These are phyloP conservation scores for Mesitornis unicolor DNA, from an alignment of 2,113 vertebrate genomes.

Conservation along the genomic window DNA sequence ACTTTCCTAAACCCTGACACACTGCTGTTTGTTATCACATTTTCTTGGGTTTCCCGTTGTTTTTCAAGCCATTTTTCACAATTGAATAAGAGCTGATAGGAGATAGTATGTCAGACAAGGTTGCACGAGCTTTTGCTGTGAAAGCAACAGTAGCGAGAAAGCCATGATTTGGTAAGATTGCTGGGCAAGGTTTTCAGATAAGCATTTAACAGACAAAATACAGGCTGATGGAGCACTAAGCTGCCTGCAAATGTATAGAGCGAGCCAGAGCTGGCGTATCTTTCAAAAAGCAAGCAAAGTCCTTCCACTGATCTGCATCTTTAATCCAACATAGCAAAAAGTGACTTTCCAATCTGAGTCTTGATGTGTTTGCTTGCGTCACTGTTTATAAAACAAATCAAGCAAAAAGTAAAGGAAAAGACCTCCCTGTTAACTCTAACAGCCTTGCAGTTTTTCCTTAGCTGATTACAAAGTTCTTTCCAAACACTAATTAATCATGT, in stretches of 20 bases:
- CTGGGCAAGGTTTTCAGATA: conserved; percentile 11
- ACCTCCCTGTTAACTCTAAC: not conserved
- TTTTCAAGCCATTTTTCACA: conserved; percentile 7
- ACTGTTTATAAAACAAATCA: conserved; percentile 2
- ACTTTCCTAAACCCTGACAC: not conserved
- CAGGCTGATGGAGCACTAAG: not conserved
- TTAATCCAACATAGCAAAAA: not conserved
- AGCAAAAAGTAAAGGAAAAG: not conserved
- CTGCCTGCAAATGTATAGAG: not conserved
- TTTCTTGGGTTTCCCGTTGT: not conserved
- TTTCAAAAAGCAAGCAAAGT: not conserved
- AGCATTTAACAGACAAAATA: conserved; percentile 5
- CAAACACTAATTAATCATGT: not conserved
- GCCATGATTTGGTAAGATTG: not conserved
- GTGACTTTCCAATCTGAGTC: not conserved
- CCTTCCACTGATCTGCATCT: not conserved
- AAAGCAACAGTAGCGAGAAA: conserved; percentile 5
- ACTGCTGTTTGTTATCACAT: conserved; percentile 12
- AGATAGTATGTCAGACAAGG: not conserved
- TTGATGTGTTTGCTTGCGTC: not conserved
- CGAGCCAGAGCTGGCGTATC: not conserved
- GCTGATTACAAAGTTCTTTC: not conserved
- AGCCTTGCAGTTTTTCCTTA: conserved; percentile 12
- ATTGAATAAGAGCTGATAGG: not conserved
- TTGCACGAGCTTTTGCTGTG: not conserved